Evolutionary conservation across 2,797 vertebrate species (phyloP), one percentile per base, ranked within the genome.

Genomic region (Dermochelys coriacea): DNA sequence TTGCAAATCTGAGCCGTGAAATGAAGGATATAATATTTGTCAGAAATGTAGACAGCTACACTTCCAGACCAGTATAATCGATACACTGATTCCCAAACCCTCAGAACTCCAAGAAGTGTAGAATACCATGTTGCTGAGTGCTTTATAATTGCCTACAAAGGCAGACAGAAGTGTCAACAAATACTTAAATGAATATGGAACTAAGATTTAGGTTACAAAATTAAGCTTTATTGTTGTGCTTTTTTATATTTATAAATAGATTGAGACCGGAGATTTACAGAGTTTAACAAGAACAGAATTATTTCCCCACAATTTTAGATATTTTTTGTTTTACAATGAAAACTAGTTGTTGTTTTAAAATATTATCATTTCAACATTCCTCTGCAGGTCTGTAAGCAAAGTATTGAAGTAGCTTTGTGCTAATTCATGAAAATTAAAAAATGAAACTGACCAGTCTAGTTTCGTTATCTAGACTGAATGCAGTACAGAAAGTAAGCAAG

Each of bases 1-100:
- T n/a, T 11, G 23, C 12, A 12, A 4, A 37, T 18, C 2, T 37
- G 29, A 41, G 8, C 34, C 23, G 23, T 2, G 2, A 47, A 47
- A 47, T 93, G 89, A 89, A 11, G 6, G 31, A 34, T 21, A 21
- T 10, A 57, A 51, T 80, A 2, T 25, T 57, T 74, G 34, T 34
- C 45, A 88, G 61, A 93, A 95, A 80, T 14, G 91, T 79, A 25
- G 45, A 83, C 91, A 54, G 3, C 4, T 77, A 84, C 89, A 25
- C 2, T 64, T 89, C 2, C 9, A 96, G 90, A 75, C 3, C n/a
- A 1, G 1, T 71, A 29, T 8, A 89, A 85, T 57, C 34, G 77
- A 61, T 31, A 80, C 12, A 75, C 0, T 41, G 81, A 12, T 0
- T 37, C 2, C 41, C 86, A 90, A 81, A 37, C 1, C 68, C 27